Evolutionary conservation across 2,797 vertebrate species (phyloP).

Genomic region (Rhinatrema bivittatum): DNA sequence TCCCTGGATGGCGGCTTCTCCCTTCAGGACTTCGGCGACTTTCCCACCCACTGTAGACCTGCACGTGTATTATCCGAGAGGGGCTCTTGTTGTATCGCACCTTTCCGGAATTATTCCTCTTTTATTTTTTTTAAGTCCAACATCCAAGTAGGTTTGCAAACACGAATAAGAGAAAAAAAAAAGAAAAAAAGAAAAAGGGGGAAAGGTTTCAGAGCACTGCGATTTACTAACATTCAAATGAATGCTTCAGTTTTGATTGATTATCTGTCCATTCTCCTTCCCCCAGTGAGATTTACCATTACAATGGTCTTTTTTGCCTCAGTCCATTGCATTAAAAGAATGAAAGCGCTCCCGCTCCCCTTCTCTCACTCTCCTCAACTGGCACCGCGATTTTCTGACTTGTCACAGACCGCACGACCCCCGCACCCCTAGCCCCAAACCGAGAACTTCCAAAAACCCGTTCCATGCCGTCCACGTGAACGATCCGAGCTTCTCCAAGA

Average conservation of each 20-base stretch:
- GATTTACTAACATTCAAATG: slow-evolving; percentile 30
- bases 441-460: slow-evolving; percentile 12
- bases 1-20: slow-evolving; percentile 8
- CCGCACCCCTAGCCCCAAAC: slow-evolving; percentile 2
- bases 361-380: slow-evolving; percentile 24
- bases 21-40: neutral
- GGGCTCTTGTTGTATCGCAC: neutral
- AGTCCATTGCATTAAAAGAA: slow-evolving; percentile 76
- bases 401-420: slow-evolving; percentile 26
- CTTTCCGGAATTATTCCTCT: neutral
- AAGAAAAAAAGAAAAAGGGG: slow-evolving; percentile 9
- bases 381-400: slow-evolving; percentile 39
- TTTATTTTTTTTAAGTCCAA: neutral
- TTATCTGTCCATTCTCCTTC: slow-evolving; percentile 58
- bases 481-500: slow-evolving; percentile 13
- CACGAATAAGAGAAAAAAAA: neutral
- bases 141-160: slow-evolving; percentile 6
- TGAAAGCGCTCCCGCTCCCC: slow-evolving; percentile 39
- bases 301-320: slow-evolving; percentile 79
- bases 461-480: slow-evolving; percentile 1
- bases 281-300: slow-evolving; percentile 77
- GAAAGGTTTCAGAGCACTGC: slow-evolving; percentile 13
- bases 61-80: neutral
- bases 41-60: neutral
- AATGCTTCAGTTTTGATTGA: slow-evolving; percentile 59